Percentiles rank a stretch among this genome's conserved stretches.
Conservation (phyloP, 2,797 vertebrate species). For the Schizothorax lantsangensis region DNA sequence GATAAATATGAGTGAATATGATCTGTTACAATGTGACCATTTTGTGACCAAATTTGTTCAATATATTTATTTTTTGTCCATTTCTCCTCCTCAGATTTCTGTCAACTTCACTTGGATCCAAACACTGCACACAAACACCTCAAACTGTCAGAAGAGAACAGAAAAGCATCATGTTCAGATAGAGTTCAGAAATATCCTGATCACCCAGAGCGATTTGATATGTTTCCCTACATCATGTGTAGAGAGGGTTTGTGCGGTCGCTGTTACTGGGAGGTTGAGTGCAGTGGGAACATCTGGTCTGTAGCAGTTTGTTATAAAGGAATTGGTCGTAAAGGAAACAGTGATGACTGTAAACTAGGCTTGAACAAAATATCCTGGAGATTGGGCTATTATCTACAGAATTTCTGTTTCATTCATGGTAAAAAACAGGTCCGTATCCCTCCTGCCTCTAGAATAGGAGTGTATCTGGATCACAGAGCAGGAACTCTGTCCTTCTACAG, state of each 20-base stretch:
- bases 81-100: background rate
- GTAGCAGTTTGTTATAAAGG: slow-evolving; percentile 32
- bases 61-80: no score
- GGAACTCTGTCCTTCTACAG: no score
- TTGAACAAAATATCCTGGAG: no score
- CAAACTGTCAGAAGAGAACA: background rate
- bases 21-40: no score
- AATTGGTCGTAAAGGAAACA: background rate
- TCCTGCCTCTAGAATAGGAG: no score
- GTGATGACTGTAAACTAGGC: slow-evolving; percentile 7
- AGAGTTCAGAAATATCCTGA: background rate
- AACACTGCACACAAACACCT: background rate
- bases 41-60: no score
- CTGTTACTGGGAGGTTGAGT: slow-evolving; percentile 54
- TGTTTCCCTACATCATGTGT: slow-evolving; percentile 11
- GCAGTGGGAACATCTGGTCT: background rate
- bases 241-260: slow-evolving; percentile 37
- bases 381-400: no score
- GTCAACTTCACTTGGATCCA: background rate
- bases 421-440: no score
- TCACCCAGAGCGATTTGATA: slow-evolving; percentile 35
- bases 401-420: no score
- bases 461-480: no score
- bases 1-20: no score
- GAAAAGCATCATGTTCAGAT: background rate